A percentile compares a stretch with the other conserved stretches of the same genome.
Conservation (phyloP, 2,113 vertebrate genomes). For the Triplophysa siluroides region DNA sequence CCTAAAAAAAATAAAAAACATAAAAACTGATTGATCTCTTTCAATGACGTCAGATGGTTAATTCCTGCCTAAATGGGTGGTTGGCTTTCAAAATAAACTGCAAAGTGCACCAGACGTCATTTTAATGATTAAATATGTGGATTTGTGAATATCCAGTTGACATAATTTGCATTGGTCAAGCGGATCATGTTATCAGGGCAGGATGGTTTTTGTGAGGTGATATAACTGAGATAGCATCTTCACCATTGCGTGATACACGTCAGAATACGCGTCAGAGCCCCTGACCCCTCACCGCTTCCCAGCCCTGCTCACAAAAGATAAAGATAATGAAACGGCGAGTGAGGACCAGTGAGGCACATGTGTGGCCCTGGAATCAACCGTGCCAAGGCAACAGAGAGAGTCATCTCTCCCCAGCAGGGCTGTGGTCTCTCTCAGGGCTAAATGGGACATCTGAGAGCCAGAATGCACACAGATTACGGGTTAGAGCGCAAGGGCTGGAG, state of each 20-base stretch:
- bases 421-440: background rate
- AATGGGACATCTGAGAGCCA: slow-evolving; percentile 1
- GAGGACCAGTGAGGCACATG: background rate
- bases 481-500: background rate
- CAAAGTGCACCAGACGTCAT: background rate
- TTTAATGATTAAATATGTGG: background rate
- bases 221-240: slow-evolving; percentile 22
- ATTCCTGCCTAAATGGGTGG: background rate
- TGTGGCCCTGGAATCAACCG: background rate
- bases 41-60: background rate
- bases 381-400: slow-evolving; percentile 19
- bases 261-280: slow-evolving; percentile 33
- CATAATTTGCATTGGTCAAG: background rate
- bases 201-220: slow-evolving; percentile 21
- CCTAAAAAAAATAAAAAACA: background rate
- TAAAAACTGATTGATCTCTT: too few relatives aligned
- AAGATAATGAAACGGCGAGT: background rate
- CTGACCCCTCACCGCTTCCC: slow-evolving; percentile 21
- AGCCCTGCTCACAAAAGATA: slow-evolving; percentile 23
- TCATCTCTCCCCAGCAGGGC: background rate
- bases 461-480: slow-evolving; percentile 12
- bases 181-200: slow-evolving; percentile 20
- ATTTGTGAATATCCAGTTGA: background rate
- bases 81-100: background rate
- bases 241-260: slow-evolving; percentile 7